Evolutionary conservation across 2,888 invertebrate genomes (phyloP), one percentile per base, ranked within the genome.

Genomic region (Neoscelio sp.): DNA sequence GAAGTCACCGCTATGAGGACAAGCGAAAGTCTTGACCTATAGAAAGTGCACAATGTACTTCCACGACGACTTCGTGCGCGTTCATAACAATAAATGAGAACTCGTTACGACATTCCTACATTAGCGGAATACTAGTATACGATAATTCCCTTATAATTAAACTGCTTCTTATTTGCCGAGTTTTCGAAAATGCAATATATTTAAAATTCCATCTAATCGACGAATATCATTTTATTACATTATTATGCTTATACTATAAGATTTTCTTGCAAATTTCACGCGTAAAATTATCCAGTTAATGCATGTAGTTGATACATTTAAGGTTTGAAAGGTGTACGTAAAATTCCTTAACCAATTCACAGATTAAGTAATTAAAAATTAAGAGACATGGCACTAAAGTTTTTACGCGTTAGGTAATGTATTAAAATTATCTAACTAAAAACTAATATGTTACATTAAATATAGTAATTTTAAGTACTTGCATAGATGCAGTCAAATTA

Each of bases 21-120:
- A 73, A 85, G 85, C 80, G 85, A 85, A 85, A 85, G 85, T 85
- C 75, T 70, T 80, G 71, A 78, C 70, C 74, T 46, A 50, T 65
- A 65, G 65, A 64, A 74, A 64, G 64, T 58, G 50, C 42, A 50
- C 74, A 65, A 65, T 54, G 28, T 13, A 2, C 38, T 13, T 23
- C 7, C 12, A 10, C 10, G 38, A 33, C 33, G 12, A 46, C 52
- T 71, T 52, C 30, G 52, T 33, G 42, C 33, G 26, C 28, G 52
- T 40, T 64, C 54, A 28, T 73, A 64, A 54, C 48, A 56, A 56
- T 33, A 48, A 74, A 56, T 50, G 56, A 17, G 46, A 28, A 56
- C 56, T 65, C 65, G 74, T 74, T 65, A 65, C 64, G 28, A 73
- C 64, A 73, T 64, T 73, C 64, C 64, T 23, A 3, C 23, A n/a